phyloP scores from a whole-genome alignment of 2,888 invertebrate species.

The Callyntrura sp. region DNA sequence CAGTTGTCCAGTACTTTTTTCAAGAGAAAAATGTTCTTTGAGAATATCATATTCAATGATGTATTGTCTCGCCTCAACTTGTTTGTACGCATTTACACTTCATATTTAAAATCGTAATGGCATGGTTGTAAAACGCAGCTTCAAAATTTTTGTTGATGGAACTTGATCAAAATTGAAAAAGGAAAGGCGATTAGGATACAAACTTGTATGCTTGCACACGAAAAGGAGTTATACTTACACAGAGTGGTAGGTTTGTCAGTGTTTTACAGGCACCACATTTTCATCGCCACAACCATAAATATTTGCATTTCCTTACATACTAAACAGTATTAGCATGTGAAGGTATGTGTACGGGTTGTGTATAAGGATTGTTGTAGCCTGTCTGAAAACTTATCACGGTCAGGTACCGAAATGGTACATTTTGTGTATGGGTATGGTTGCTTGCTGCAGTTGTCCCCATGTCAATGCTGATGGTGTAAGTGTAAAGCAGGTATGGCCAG shows the following conservation, averaged over 20 bases:
- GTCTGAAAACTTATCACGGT: conserved; percentile 45
- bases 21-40: neutral
- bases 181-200: conserved; percentile 52
- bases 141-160: conserved; percentile 71
- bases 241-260: neutral
- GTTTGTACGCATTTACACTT: neutral
- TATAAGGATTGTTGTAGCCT: conserved; percentile 50
- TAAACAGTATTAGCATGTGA: conserved; percentile 17
- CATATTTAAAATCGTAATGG: neutral
- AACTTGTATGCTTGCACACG: neutral
- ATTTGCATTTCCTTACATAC: conserved; percentile 51
- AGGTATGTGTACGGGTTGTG: conserved; percentile 48
- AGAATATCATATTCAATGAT: neutral
- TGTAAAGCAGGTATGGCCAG: conserved; percentile 37
- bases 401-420: conserved; percentile 63
- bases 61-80: neutral
- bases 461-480: neutral
- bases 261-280: conserved; percentile 6
- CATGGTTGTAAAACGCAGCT: neutral
- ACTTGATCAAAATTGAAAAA: conserved; percentile 74
- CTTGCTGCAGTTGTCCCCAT: neutral
- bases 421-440: neutral
- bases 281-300: conserved; percentile 35
- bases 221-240: neutral
- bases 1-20: neutral